A percentile compares a stretch with the other conserved stretches of the same genome.
phyloP scores from a whole-genome alignment of 1,140 invertebrate genomes.

The Zeugodacus cucurbitae region DNA sequence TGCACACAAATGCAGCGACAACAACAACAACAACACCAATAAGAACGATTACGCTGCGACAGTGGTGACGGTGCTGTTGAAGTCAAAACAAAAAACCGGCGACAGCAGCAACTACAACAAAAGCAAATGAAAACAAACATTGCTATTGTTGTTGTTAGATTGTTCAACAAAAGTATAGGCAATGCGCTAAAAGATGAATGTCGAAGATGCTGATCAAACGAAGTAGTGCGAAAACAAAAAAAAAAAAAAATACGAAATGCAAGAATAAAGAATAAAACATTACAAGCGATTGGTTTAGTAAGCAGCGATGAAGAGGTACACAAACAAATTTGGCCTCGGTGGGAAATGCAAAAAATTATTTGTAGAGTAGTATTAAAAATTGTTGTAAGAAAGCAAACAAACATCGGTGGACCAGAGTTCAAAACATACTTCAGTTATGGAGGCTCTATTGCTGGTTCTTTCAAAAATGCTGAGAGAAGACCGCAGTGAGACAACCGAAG shows the following conservation, averaged over 20 bases:
- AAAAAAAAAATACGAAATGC: neutral
- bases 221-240: neutral
- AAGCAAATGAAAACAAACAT: constrained; percentile 1
- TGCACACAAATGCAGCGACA: neutral
- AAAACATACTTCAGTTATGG: too few relatives aligned
- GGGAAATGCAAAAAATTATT: too few relatives aligned
- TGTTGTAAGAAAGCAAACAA: too few relatives aligned
- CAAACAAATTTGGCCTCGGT: too few relatives aligned
- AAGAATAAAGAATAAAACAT: neutral
- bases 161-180: neutral
- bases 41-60: neutral
- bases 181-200: neutral
- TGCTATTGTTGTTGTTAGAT: neutral
- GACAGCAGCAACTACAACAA: neutral
- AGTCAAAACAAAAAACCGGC: constrained; percentile 26
- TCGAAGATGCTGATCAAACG: neutral
- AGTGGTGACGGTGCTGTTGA: too few relatives aligned
- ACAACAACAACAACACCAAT: neutral
- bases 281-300: neutral
- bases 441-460: too few relatives aligned
- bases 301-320: neutral
- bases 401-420: too few relatives aligned
- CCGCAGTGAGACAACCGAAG: too few relatives aligned
- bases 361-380: too few relatives aligned
- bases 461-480: too few relatives aligned